Conservation (phyloP, 92 coral and sea anemone species). For the Epizoanthus fatuus region DNA sequence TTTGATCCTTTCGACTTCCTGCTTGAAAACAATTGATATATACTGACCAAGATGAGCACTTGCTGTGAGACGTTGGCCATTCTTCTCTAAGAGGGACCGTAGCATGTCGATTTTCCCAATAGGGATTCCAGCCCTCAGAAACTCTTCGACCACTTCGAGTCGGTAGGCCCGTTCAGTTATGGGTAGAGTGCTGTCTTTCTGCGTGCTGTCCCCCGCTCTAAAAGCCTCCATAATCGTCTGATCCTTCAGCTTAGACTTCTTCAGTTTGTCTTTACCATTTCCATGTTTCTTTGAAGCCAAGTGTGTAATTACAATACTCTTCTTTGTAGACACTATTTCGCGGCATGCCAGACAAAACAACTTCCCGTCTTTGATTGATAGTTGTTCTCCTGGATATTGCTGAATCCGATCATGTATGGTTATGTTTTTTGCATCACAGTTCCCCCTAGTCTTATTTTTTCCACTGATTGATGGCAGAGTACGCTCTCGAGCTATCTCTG, state of each 20-base stretch:
- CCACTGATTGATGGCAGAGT: slow-evolving; percentile 58
- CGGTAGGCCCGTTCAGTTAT: slow-evolving; percentile 29
- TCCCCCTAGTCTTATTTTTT: slow-evolving; percentile 61
- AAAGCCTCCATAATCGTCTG: slow-evolving; percentile 43
- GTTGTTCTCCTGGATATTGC: slow-evolving; percentile 46
- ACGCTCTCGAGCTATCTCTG: slow-evolving; percentile 54
- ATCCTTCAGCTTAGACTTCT: slow-evolving; percentile 44
- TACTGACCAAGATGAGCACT: slow-evolving; percentile 50
- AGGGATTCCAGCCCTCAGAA: slow-evolving; percentile 44
- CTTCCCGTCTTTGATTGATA: slow-evolving; percentile 57
- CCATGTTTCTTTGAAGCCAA: slow-evolving; percentile 50
- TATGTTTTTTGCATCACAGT: slow-evolving; percentile 42
- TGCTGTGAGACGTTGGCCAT: slow-evolving; percentile 49
- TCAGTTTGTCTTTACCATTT: slow-evolving; percentile 33
- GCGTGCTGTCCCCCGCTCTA: slow-evolving; percentile 33
- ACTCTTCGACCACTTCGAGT: slow-evolving; percentile 22
- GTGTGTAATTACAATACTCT: slow-evolving; percentile 52
- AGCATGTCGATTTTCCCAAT: slow-evolving; percentile 54
- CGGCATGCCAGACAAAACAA: slow-evolving; percentile 53
- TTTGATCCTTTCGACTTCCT: slow-evolving; percentile 45
- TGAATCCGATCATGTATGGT: slow-evolving; percentile 54
- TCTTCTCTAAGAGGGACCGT: slow-evolving; percentile 54
- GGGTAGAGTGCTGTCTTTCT: slow-evolving; percentile 47
- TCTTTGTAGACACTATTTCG: slow-evolving; percentile 49
- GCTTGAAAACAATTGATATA: slow-evolving; percentile 38